Evolutionary conservation across 2,888 invertebrate genomes (phyloP), one percentile per base, ranked within the genome.

Genomic region (Liopterus haemorrhoidalis): DNA sequence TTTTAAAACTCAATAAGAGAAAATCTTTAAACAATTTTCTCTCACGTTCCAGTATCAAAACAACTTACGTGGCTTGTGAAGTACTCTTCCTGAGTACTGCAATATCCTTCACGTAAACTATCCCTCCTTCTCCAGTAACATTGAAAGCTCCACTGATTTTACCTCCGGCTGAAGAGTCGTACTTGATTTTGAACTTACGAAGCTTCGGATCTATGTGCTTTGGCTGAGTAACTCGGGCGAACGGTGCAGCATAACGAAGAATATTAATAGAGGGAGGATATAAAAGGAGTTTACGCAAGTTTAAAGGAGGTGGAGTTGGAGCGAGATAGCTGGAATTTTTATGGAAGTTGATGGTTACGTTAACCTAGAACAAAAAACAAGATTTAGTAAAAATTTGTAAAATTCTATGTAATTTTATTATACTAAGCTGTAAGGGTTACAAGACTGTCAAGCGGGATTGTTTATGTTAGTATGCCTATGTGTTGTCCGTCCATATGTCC

Each of bases 91-190:
- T 59, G 38, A 79, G 58, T 1, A 67, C 63, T 2, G 64, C 57
- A 5, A 67, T 60, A 58, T 77, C 69, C 9, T 66, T 62, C 0
- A 80, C 74, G 58, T 71, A 79, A 16, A 80, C 57, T 50, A 80
- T 79, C 4, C 80, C 80, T 24, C 70, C 74, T 1, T 50, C 57
- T 8, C 59, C 54, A 0, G 79, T 80, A 5, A 80, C 65, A 27
- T 68, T 70, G 56, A 78, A 77, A 5, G 72, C 72, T 9, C 57
- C 60, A 35, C 64, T 44, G 2, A 46, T 33, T 25, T 45, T 33
- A 44, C 41, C 46, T 4, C 24, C 32, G 11, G 46, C 31, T 21
- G 45, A 43, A 31, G 32, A 22, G 40, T 47, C 47, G 9, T 31
- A 14, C 16, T 21, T 37, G 19, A 49, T 22, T 5, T 28, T 15